A percentile compares a stretch with the other conserved stretches of the same genome.
These are phyloP conservation scores for Ostrea edulis DNA, from an alignment of 1,140 invertebrate species.

Conservation along the genomic window DNA sequence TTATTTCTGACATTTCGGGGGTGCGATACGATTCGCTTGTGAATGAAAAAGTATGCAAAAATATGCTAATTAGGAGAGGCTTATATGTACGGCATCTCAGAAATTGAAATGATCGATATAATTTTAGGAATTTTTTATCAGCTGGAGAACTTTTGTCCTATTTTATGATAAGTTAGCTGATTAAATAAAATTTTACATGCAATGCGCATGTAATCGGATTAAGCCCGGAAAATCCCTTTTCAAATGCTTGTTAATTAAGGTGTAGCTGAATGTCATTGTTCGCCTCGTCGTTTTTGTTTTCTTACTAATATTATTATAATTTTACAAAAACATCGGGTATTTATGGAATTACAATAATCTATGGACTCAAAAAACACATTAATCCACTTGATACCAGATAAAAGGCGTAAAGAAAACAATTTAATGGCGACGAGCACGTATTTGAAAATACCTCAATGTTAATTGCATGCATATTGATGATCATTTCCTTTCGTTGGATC, in stretches of 20 bases:
- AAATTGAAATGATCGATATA: slow-evolving; percentile 25
- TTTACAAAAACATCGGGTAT: background rate
- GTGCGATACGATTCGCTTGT: slow-evolving; percentile 5
- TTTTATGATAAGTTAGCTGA: background rate
- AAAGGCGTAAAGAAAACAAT: slow-evolving; percentile 17
- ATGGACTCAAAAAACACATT: slow-evolving; percentile 25
- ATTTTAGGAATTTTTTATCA: background rate
- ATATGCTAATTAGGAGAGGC: slow-evolving; percentile 13
- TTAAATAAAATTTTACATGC: slow-evolving; percentile 1
- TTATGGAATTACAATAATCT: background rate
- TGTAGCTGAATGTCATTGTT: background rate
- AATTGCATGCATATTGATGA: background rate
- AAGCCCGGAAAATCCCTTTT: background rate
- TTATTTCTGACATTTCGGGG: background rate
- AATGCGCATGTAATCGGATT: background rate
- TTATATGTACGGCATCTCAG: background rate
- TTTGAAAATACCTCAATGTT: background rate
- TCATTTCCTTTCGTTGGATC: background rate
- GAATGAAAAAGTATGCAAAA: slow-evolving; percentile 28
- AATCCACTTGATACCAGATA: background rate
- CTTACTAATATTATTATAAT: slow-evolving; percentile 8
- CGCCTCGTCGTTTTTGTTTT: background rate
- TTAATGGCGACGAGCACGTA: background rate
- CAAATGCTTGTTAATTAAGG: background rate
- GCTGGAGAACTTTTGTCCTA: slow-evolving; percentile 11